Percentiles rank a stretch among this genome's conserved stretches.
phyloP scores from a whole-genome alignment of 2,113 vertebrate species.

The Leptosomus discolor region DNA sequence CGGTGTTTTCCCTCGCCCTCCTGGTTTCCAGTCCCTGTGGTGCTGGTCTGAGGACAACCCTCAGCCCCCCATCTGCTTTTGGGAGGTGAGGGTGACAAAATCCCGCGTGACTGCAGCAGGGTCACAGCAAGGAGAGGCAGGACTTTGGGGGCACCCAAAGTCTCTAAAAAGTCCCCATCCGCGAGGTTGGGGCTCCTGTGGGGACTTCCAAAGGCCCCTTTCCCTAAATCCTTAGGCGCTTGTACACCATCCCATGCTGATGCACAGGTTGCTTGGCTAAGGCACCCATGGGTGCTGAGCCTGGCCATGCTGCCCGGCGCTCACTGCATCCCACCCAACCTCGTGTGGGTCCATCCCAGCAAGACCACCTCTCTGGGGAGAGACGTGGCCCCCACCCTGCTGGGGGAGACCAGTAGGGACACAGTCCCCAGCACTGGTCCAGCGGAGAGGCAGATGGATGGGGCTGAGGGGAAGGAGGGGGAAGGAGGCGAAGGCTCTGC shows the following conservation, averaged over 20 bases:
- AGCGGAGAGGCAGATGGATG: background rate
- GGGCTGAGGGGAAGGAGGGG: background rate
- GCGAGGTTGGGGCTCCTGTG: background rate
- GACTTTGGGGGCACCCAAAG: background rate
- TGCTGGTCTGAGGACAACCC: background rate
- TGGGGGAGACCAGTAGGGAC: background rate
- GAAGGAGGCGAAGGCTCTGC: background rate
- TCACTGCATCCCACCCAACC: background rate
- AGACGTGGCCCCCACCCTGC: background rate
- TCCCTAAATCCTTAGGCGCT: background rate
- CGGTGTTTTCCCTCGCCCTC: fast-evolving
- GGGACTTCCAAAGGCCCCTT: background rate
- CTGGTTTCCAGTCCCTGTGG: background rate
- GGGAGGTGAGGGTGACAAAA: background rate
- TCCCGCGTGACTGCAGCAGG: background rate
- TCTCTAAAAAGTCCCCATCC: background rate
- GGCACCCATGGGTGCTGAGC: background rate
- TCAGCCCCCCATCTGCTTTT: fast-evolving
- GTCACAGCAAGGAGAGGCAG: fast-evolving
- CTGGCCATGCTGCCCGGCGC: fast-evolving
- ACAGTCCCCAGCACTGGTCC: background rate
- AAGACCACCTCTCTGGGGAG: background rate
- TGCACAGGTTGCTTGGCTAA: too few species aligned
- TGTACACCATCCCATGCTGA: too few species aligned
- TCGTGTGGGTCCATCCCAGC: background rate